A percentile compares a stretch with the other conserved stretches of the same genome.
phyloP scores from a whole-genome alignment of 2,113 vertebrate species.

The Pygathrix nemaeus region DNA sequence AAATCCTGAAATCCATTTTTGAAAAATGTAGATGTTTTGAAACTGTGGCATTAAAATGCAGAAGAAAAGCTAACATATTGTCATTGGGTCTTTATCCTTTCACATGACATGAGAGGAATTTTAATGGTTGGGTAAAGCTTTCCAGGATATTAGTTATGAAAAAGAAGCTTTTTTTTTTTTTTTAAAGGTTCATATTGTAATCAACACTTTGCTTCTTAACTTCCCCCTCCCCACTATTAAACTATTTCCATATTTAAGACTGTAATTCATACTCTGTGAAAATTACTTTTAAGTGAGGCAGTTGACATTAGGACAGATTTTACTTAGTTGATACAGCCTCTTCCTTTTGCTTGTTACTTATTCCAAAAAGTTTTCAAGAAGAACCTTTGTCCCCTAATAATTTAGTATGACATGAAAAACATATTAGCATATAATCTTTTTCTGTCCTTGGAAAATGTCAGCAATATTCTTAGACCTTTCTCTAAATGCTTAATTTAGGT shows the following conservation, averaged over 20 bases:
- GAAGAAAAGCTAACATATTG: conserved; percentile 28
- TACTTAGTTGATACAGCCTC: neutral
- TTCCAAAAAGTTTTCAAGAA: conserved; percentile 34
- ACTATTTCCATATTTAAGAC: neutral
- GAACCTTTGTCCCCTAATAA: conserved; percentile 10
- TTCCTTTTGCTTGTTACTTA: conserved; percentile 40
- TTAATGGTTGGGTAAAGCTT: conserved; percentile 30
- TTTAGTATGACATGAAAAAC: conserved; percentile 13
- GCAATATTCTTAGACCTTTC: neutral
- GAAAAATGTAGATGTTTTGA: neutral
- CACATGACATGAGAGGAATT: conserved; percentile 51
- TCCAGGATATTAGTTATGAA: neutral
- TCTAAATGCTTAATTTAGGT: conserved; percentile 27
- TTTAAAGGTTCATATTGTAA: neutral
- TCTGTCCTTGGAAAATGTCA: conserved; percentile 3
- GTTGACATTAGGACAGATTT: neutral
- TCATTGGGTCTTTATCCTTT: neutral
- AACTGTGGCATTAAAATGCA: conserved; percentile 24
- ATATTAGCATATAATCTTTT: conserved; percentile 14
- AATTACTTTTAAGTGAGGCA: conserved; percentile 25
- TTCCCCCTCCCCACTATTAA: neutral
- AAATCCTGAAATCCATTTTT: neutral
- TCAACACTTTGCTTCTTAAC: neutral
- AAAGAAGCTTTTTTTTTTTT: neutral
- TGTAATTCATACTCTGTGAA: neutral